Conservation (phyloP, 2,113 vertebrate species). For the Ciconia maguari region DNA sequence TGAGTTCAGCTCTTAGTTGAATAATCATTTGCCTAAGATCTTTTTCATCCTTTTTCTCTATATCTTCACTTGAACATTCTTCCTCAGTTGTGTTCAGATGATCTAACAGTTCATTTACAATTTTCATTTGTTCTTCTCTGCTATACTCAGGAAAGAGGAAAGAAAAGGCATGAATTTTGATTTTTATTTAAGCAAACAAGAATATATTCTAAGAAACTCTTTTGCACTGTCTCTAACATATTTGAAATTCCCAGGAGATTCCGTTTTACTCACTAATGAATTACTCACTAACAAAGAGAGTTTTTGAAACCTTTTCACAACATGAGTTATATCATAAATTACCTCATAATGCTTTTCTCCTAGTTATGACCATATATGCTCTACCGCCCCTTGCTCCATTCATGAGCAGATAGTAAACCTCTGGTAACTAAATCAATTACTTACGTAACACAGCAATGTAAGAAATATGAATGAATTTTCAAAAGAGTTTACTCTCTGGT, state of each 20-base stretch:
- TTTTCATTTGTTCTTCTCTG: slow-evolving; percentile 72
- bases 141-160: slow-evolving; percentile 33
- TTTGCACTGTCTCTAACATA: not conserved
- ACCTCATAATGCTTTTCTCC: not conserved
- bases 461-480: not conserved
- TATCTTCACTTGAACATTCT: slow-evolving; percentile 74
- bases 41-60: slow-evolving; percentile 73
- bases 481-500: not conserved
- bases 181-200: slow-evolving; percentile 33
- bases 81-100: slow-evolving; percentile 66
- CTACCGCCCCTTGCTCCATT: not conserved
- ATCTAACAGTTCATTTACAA: slow-evolving; percentile 72
- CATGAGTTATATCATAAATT: not conserved
- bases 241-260: not conserved
- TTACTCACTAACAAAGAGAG: not conserved
- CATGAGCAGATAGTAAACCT: not conserved
- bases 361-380: not conserved
- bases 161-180: slow-evolving; percentile 12
- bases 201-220: not conserved
- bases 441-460: not conserved
- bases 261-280: not conserved
- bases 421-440: not conserved
- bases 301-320: not conserved
- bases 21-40: slow-evolving; percentile 73
- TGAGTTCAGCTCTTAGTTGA: slow-evolving; percentile 71